A percentile compares a stretch with the other conserved stretches of the same genome.
Evolutionary conservation across 2,888 invertebrate species (phyloP).

Genomic region (Rotaria macrura): DNA sequence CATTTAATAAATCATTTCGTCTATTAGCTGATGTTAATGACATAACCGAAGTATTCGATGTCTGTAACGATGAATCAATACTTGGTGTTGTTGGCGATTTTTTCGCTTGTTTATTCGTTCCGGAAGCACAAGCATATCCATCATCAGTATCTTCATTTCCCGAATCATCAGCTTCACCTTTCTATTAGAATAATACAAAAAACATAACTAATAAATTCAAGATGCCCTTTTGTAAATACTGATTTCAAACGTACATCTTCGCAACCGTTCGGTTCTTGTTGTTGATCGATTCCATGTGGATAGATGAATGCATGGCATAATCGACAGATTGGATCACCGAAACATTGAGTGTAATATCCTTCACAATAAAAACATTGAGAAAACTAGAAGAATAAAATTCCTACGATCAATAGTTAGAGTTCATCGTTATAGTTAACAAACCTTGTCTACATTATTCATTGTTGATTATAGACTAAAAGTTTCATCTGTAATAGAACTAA

Average conservation of each 20-base stretch:
- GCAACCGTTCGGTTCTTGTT: not conserved
- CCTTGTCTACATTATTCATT: not conserved
- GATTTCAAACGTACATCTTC: not conserved
- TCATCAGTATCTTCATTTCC: conserved; percentile 76
- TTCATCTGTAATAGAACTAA: not conserved
- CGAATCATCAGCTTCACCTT: conserved; percentile 78
- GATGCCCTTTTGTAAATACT: not conserved
- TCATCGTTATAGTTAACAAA: not conserved
- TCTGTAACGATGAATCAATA: conserved; percentile 35
- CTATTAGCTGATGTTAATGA: conserved; percentile 44
- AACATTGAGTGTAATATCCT: conserved; percentile 83
- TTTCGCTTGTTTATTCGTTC: conserved; percentile 36
- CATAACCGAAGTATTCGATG: conserved; percentile 35
- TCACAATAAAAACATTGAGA: conserved; percentile 64
- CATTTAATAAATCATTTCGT: conserved; percentile 58
- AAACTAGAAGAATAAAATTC: not conserved
- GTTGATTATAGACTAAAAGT: not conserved
- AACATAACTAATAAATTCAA: no score
- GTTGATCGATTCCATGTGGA: conserved; percentile 58
- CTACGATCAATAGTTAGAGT: not conserved
- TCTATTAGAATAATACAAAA: conserved; percentile 48
- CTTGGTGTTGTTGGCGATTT: conserved; percentile 32
- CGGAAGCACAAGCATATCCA: conserved; percentile 55
- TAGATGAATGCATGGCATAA: conserved; percentile 85
- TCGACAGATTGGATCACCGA: conserved; percentile 76